These are phyloP conservation scores for Syngnathoides biaculeatus DNA, from an alignment of 2,113 vertebrate species.

Conservation along the genomic window DNA sequence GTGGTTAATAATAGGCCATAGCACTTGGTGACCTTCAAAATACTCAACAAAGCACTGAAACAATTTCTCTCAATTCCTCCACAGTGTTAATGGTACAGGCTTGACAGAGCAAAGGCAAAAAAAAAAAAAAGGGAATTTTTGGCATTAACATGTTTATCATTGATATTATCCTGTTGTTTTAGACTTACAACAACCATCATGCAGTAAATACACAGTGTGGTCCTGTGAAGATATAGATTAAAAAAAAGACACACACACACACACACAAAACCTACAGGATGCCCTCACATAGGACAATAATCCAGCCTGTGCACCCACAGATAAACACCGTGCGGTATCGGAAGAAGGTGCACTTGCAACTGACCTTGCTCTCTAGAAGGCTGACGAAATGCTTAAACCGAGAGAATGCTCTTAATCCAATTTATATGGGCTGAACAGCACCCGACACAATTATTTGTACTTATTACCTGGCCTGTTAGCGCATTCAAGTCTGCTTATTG, in stretches of 20 bases:
- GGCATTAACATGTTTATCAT: background rate
- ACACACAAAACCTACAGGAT: constrained; percentile 14
- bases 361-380: constrained; percentile 16
- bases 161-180: background rate
- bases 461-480: constrained; percentile 21
- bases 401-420: constrained; percentile 55
- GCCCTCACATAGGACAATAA: constrained; percentile 16
- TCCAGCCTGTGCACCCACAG: constrained; percentile 38
- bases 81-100: background rate
- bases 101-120: background rate
- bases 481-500: background rate
- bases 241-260: constrained; percentile 2
- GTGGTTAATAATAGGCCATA: background rate
- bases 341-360: constrained; percentile 10
- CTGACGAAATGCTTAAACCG: constrained; percentile 49
- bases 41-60: background rate
- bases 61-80: background rate
- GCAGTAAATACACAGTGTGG: background rate
- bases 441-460: constrained; percentile 19
- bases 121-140: background rate
- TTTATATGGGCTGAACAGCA: constrained; percentile 34
- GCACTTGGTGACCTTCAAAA: background rate
- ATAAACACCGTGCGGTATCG: constrained; percentile 17
- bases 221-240: constrained; percentile 25
- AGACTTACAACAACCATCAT: background rate